Evolutionary conservation across 2,113 vertebrate genomes (phyloP), one percentile per base, ranked within the genome.

Genomic region (Falco punctatus): DNA sequence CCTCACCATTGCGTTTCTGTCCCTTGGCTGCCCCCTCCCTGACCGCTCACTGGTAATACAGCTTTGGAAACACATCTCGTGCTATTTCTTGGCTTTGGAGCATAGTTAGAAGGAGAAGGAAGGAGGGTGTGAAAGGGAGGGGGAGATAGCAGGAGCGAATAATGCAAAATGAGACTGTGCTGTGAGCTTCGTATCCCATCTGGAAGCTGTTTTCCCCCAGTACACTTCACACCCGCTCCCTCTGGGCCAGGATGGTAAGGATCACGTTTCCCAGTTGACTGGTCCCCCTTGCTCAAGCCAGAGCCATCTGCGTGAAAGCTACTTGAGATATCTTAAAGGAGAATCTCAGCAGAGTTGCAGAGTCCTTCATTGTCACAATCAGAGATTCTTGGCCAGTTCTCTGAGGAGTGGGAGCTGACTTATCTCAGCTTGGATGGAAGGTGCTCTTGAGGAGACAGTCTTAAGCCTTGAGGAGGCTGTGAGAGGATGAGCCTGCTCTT

Each of bases 21-120:
- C 97, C 98, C 92, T 98, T 98, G 98, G 98, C 98, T 92, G 97
- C 96, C 97, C 97, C 96, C 93, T 97, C 93, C 94, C 95, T 97
- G 96, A 97, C 92, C 33, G 89, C 94, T 98, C 86, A 80, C 95
- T 97, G 97, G 97, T 97, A 96, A 94, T 90, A 85, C 74, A 52
- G 91, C 91, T 94, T 97, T 97, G 97, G 96, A 98, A 98, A 97
- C 89, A 97, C 74, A 96, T 92, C 77, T 97, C 71, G 67, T 92
- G 94, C 96, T 98, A 96, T 96, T 97, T 95, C 93, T 97, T 97
- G 96, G 95, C 97, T 97, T 97, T 95, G 82, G 62, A 95, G 87
- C 77, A 51, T 67, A 96, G 89, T 96, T 97, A 97, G 97, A 98
- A 96, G 93, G 94, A 95, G 94, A 96, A 95, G 73, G 87, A 95